A percentile compares a stretch with the other conserved stretches of the same genome.
Conservation (phyloP, 2,797 vertebrate genomes). For the Sebastes dallii region DNA sequence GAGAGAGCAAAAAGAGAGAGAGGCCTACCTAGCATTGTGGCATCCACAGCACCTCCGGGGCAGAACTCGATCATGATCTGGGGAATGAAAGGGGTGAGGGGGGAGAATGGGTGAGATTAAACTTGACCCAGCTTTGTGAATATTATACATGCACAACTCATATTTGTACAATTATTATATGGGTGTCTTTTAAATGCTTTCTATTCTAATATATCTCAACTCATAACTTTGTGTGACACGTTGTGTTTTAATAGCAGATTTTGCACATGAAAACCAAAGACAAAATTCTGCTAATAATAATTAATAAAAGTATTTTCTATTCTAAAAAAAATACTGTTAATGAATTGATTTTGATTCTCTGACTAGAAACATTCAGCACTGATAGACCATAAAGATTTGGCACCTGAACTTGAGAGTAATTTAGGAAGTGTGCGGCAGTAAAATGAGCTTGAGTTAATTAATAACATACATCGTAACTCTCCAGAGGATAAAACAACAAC, state of each 20-base stretch:
- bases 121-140: not conserved
- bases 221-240: no score
- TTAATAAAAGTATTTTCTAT: not conserved
- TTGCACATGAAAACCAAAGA: no score
- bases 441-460: not conserved
- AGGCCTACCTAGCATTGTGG: slow-evolving; percentile 93
- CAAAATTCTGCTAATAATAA: no score
- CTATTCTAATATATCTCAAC: no score
- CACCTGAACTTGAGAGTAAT: not conserved
- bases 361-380: no score
- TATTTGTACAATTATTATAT: not conserved
- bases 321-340: no score
- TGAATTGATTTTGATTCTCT: not conserved
- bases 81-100: slow-evolving; percentile 14
- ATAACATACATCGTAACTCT: not conserved
- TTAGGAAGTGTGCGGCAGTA: not conserved
- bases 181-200: not conserved
- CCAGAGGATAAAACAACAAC: not conserved
- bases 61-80: slow-evolving; percentile 99
- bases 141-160: not conserved
- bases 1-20: not conserved
- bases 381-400: not conserved
- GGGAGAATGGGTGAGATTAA: not conserved
- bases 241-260: no score
- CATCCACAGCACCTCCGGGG: slow-evolving; percentile 94